Evolutionary conservation across 2,888 invertebrate genomes (phyloP).

Genomic region (Stegophylla sp.): DNA sequence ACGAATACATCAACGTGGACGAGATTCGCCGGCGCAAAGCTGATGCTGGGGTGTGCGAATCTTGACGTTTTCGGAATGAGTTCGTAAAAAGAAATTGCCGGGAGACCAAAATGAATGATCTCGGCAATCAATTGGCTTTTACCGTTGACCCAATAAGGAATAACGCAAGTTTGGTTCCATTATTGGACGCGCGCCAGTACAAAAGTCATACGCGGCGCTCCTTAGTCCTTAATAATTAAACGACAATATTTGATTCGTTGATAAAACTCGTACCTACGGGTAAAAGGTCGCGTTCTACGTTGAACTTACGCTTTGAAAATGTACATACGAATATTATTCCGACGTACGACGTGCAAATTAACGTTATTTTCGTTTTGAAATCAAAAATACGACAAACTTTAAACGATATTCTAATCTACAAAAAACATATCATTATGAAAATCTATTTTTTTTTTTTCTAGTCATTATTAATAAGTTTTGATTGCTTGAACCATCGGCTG

Average conservation of each 20-base stretch:
- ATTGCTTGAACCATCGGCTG: too few species aligned
- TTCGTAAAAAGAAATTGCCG: slow-evolving; percentile 42
- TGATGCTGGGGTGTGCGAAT: neutral
- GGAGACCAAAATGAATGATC: slow-evolving; percentile 25
- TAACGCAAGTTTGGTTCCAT: slow-evolving; percentile 1
- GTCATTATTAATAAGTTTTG: too few species aligned
- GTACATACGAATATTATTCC: too few species aligned
- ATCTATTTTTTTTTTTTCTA: too few species aligned
- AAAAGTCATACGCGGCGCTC: neutral
- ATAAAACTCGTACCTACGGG: neutral
- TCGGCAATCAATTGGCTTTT: slow-evolving; percentile 25
- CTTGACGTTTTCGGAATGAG: slow-evolving; percentile 41
- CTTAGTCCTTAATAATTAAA: neutral
- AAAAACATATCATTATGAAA: too few species aligned
- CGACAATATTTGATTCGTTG: neutral
- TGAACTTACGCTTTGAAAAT: too few species aligned
- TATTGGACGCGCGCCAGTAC: slow-evolving; percentile 1
- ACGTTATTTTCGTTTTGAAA: too few species aligned
- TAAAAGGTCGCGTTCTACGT: too few species aligned
- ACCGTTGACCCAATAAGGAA: slow-evolving; percentile 15
- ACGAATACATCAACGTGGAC: neutral
- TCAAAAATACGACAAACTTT: too few species aligned
- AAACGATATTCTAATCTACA: too few species aligned
- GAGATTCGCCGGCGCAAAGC: neutral
- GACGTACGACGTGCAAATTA: too few species aligned